A percentile compares a stretch with the other conserved stretches of the same genome.
These are phyloP conservation scores for Antedon bifida DNA, from an alignment of 35 echinoderm and acorn worm species.

Conservation along the genomic window DNA sequence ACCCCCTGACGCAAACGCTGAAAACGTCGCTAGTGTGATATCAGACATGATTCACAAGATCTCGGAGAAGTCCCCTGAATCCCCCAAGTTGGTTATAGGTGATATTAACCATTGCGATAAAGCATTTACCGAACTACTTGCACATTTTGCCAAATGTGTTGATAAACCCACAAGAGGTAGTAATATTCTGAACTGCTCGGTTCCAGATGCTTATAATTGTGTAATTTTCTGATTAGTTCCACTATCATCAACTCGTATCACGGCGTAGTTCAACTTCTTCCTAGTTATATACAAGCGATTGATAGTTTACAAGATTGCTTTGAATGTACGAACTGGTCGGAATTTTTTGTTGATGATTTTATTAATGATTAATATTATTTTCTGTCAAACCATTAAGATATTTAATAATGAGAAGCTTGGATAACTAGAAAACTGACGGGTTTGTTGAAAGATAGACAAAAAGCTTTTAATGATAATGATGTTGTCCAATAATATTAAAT, in stretches of 20 bases:
- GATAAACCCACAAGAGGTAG: background rate
- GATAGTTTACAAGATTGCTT: no score
- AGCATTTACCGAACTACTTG: background rate
- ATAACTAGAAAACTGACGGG: background rate
- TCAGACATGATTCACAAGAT: background rate
- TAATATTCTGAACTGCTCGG: background rate
- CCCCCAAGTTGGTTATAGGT: constrained; percentile 17
- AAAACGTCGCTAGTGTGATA: background rate
- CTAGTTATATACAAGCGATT: no score
- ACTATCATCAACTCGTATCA: no score
- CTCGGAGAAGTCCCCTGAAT: constrained; percentile 1
- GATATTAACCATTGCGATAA: constrained; percentile 16
- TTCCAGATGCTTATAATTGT: background rate
- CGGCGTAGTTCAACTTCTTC: no score
- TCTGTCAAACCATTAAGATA: no score
- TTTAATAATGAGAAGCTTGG: background rate
- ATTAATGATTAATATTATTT: background rate
- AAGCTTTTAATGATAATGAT: background rate
- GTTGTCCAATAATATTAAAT: background rate
- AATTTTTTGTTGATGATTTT: no score
- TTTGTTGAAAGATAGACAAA: background rate
- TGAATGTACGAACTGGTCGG: no score
- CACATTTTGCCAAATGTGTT: background rate
- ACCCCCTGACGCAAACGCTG: background rate
- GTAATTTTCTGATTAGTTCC: no score